Evolutionary conservation across 2,797 vertebrate genomes (phyloP), one percentile per base, ranked within the genome.

Genomic region (Bradypodion ventrale): DNA sequence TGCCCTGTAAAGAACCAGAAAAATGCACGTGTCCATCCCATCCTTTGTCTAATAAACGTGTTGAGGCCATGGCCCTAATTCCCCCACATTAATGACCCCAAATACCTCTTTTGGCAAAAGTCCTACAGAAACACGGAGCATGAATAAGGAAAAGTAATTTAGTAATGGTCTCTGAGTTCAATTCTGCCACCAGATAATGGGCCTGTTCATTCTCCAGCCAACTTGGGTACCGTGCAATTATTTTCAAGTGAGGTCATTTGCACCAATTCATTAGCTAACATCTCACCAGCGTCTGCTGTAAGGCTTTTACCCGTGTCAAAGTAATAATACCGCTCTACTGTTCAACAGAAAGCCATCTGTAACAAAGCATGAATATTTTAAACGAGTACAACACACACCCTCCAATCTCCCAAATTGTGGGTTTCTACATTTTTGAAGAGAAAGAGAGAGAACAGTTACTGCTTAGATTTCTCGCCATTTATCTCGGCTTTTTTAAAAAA

Each of bases 401-500:
- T 7, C 32, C 32, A 2, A 32, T 59, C 29, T 23, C 40, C 0
- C 21, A 29, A 40, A 59, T 1, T n/a, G 16, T 60, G 44, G 13
- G 13, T 27, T 73, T 46, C n/a, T 37, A 1, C 49, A 40, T 76
- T 40, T 40, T 25, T 78, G 27, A 27, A 60, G 35, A 4, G 6
- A 16, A 25, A 86, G 72, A 78, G 84, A 90, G 78, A 82, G 82
- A 83, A 12, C 15, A 59, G 10, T 63, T 52, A 2, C 83, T 85
- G 85, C 83, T 56, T 49, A 6, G 84, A 7, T 44, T 27, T 52
- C 40, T 69, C 59, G 35, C 85, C 44, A 46, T n/a, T 16, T 80
- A 83, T 40, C 62, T 75, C 25, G 1, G 27, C 21, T 62, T 62
- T 62, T 29, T 23, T 56, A 44, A 77, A 56, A 27, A 27, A 23